Evolutionary conservation across 2,888 invertebrate genomes (phyloP).

Genomic region (Diaperis boleti): DNA sequence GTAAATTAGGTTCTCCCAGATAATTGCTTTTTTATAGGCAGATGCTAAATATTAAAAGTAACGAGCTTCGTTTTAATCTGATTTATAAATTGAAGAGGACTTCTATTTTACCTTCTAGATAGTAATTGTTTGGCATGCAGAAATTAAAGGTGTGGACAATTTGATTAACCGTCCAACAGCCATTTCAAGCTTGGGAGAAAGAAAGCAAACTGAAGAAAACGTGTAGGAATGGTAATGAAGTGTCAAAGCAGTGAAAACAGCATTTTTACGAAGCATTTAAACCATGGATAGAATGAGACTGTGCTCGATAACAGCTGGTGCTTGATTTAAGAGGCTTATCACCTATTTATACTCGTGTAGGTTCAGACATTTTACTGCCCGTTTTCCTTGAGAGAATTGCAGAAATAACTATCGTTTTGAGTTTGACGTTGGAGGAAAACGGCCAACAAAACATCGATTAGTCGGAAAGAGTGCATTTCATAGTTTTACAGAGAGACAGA

Average conservation of each 20-base stretch:
- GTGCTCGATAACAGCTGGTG: constrained; percentile 56
- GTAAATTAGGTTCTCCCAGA: constrained; percentile 1
- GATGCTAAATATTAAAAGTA: constrained; percentile 19
- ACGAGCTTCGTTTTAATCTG: constrained; percentile 20
- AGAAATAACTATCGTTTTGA: not conserved
- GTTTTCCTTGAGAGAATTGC: constrained; percentile 37
- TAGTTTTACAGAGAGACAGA: constrained; percentile 29
- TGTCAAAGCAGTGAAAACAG: constrained; percentile 39
- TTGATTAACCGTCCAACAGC: constrained; percentile 13
- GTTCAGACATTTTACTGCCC: constrained; percentile 50
- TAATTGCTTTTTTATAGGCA: constrained; percentile 22
- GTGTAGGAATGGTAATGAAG: constrained; percentile 48
- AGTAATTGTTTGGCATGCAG: constrained; percentile 21
- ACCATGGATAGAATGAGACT: constrained; percentile 53
- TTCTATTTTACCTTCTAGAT: not conserved
- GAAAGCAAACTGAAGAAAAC: constrained; percentile 35
- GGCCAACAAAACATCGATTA: constrained; percentile 24
- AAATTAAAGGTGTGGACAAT: constrained; percentile 16
- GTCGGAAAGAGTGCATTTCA: constrained; percentile 32
- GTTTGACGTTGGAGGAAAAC: constrained; percentile 9
- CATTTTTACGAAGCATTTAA: constrained; percentile 47
- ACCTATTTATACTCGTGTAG: constrained; percentile 54
- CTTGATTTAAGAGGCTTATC: constrained; percentile 55
- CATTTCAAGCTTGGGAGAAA: constrained; percentile 11
- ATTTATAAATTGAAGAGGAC: constrained; percentile 3